phyloP scores from a whole-genome alignment of 92 coral and sea anemone genomes.

The Ricordea florida region DNA sequence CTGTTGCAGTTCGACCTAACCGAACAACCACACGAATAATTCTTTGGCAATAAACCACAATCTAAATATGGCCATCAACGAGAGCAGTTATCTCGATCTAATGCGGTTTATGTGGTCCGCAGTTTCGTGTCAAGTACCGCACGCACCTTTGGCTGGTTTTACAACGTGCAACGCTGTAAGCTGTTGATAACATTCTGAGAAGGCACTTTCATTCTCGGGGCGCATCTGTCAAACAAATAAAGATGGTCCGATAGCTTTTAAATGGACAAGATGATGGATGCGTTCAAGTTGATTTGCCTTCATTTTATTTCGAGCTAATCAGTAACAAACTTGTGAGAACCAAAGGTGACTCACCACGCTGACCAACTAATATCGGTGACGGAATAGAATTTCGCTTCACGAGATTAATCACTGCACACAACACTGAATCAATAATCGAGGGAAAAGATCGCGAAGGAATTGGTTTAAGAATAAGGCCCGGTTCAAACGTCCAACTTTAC shows the following conservation, averaged over 20 bases:
- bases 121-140: background rate
- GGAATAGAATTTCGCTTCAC: no score
- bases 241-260: constrained; percentile 7
- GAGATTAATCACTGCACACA: no score
- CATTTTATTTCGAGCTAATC: background rate
- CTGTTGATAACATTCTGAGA: constrained; percentile 10
- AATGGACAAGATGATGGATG: background rate
- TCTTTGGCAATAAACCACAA: constrained; percentile 1
- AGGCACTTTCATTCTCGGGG: constrained; percentile 6
- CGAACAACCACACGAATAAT: constrained; percentile 6
- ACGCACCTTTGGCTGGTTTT: background rate
- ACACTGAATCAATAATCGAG: no score
- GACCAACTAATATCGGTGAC: no score
- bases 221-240: background rate
- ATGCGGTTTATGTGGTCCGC: no score
- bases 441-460: no score
- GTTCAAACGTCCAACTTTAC: no score
- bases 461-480: no score
- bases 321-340: no score
- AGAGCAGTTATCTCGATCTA: no score
- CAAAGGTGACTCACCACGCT: no score
- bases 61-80: no score
- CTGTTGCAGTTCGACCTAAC: background rate
- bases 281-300: background rate
- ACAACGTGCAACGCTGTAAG: background rate